phyloP scores from a whole-genome alignment of 2,113 vertebrate genomes.

The Sterna hirundo region DNA sequence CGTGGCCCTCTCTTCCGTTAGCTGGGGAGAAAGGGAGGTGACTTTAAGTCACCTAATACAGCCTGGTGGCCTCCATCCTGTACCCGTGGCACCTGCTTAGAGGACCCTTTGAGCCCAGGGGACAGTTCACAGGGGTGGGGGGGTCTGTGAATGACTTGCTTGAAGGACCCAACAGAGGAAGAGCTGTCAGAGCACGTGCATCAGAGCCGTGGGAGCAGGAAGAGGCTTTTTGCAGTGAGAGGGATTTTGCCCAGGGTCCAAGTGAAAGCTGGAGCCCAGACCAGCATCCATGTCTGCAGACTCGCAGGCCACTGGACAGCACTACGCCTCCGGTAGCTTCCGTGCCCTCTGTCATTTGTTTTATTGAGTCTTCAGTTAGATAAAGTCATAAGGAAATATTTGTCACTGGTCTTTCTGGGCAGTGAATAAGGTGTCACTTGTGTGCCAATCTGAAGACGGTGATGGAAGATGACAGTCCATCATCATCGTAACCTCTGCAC shows the following conservation, averaged over 20 bases:
- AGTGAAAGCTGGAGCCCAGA: background rate
- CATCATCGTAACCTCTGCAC: background rate
- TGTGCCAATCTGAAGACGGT: background rate
- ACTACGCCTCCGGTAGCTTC: background rate
- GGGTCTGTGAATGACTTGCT: background rate
- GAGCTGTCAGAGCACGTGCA: background rate
- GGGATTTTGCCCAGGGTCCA: background rate
- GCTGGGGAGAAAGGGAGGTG: background rate
- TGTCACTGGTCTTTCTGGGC: background rate
- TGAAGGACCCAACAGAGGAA: background rate
- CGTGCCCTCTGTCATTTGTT: background rate
- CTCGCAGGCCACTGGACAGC: background rate
- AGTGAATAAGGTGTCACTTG: background rate
- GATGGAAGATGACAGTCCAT: background rate
- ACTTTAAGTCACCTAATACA: fast-evolving
- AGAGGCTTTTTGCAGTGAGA: background rate
- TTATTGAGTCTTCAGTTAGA: background rate
- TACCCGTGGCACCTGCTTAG: background rate
- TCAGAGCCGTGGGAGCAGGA: background rate
- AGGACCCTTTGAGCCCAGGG: background rate
- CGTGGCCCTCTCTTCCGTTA: background rate
- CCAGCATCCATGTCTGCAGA: background rate
- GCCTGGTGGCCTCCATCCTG: background rate
- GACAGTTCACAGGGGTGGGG: background rate
- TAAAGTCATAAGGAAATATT: background rate